Percentiles rank a stretch among this genome's conserved stretches.
Evolutionary conservation across 2,797 vertebrate genomes (phyloP).

Genomic region (Schizopygopsis pylzovi): DNA sequence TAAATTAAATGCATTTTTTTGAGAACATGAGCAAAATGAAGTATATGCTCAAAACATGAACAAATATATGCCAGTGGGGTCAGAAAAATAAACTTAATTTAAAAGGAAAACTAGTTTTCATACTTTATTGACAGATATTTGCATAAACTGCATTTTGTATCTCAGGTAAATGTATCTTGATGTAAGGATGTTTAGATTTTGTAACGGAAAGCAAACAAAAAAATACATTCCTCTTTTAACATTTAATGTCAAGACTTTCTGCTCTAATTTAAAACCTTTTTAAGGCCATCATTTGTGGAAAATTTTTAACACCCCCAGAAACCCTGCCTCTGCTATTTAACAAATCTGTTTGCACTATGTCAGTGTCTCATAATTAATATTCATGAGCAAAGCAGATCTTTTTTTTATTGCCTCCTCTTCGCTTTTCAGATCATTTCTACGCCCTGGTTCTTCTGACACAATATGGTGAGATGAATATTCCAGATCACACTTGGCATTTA

Average conservation of each 20-base stretch:
- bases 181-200: neutral
- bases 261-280: too few relatives aligned
- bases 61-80: neutral
- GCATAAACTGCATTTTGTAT: neutral
- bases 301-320: neutral
- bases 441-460: neutral
- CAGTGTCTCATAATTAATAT: slow-evolving; percentile 7
- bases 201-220: neutral
- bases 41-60: neutral
- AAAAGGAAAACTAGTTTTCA: neutral
- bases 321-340: neutral
- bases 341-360: neutral
- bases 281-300: neutral
- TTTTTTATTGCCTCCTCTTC: neutral
- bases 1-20: neutral
- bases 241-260: neutral
- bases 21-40: neutral
- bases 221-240: neutral
- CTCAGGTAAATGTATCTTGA: neutral
- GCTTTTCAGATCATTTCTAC: neutral
- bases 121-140: neutral
- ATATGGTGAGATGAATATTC: slow-evolving; percentile 11
- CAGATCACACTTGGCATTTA: slow-evolving; percentile 12
- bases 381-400: neutral
- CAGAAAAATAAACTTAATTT: neutral